Percentiles rank a stretch among this genome's conserved stretches.
Evolutionary conservation across 2,113 vertebrate species (phyloP).

Genomic region (Hippoglossus stenolepis): DNA sequence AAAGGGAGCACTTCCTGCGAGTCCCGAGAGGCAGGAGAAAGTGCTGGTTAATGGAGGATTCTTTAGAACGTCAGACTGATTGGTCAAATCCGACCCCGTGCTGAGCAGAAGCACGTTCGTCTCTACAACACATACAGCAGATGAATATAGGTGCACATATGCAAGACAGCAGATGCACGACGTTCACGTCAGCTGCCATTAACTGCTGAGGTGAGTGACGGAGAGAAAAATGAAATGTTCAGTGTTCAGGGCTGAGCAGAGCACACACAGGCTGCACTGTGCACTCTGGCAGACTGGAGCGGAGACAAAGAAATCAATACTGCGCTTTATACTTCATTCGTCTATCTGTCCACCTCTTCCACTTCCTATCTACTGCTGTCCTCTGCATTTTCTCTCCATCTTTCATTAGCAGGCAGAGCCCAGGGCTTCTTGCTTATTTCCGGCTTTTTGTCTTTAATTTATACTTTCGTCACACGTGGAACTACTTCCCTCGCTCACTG

Average conservation of each 20-base stretch:
- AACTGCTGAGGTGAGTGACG: slow-evolving; percentile 52
- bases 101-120: not conserved
- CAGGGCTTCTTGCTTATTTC: slow-evolving; percentile 22
- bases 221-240: slow-evolving; percentile 39
- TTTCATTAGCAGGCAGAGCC: slow-evolving; percentile 27
- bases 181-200: slow-evolving; percentile 52
- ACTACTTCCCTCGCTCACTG: not conserved
- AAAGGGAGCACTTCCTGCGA: slow-evolving; percentile 41
- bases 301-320: slow-evolving; percentile 77
- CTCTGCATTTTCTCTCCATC: slow-evolving; percentile 26
- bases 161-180: not conserved
- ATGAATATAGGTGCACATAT: not conserved
- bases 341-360: slow-evolving; percentile 53
- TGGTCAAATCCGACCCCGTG: not conserved
- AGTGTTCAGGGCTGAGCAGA: slow-evolving; percentile 36
- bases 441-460: not conserved
- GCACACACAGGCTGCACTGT: slow-evolving; percentile 42
- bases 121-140: not conserved
- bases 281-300: slow-evolving; percentile 67
- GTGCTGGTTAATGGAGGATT: slow-evolving; percentile 23
- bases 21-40: slow-evolving; percentile 20
- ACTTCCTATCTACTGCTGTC: slow-evolving; percentile 34
- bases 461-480: not conserved
- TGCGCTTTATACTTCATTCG: slow-evolving; percentile 70
- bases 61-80: not conserved